Evolutionary conservation across 1,140 invertebrate species (phyloP), one percentile per base, ranked within the genome.

Genomic region (Platorchestia sp.): DNA sequence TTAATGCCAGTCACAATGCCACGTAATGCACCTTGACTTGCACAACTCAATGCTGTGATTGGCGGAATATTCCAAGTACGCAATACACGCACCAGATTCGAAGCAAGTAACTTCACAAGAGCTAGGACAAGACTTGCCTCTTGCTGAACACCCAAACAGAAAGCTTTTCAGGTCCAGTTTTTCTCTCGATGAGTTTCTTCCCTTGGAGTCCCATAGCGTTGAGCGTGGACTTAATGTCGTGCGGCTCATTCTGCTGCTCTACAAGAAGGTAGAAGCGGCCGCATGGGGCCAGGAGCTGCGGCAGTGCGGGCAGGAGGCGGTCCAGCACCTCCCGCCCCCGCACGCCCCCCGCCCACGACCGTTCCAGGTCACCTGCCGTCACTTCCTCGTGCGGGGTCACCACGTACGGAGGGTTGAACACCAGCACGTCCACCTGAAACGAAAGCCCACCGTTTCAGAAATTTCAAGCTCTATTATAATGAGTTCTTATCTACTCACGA

Each of bases 331-430:
- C 97, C 96, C 99, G 97, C 3, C 99, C 99, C 96, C 98, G 97
- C 19, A 97, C 95, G 0, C 99, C 99, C 75, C 99, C 99, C 47
- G 99, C 99, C 99, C 99, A 99, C 59, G 98, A 97, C 95, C 96
- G 95, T 95, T 96, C 96, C 45, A 97, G 95, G 93, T 98, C 97
- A 0, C 96, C 95, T 59, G 95, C 96, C 0, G 97, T 97, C 96
- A 98, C 98, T 97, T 99, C 98, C 53, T 97, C 97, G 89, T 98
- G 97, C 40, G 98, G 98, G 22, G 99, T 99, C 0, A 99, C 98
- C 89, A 99, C 99, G 97, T 99, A 99, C 0, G 99, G 99, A 0
- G 99, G 99, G 98, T 99, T 99, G 96, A 99, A 99, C 95, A 99
- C 96, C 95, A 99, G 97, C 43, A 99, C 95, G 98, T 99, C 99